Conservation (phyloP, 2,888 invertebrate genomes). For the Sylvicola fuscatus region DNA sequence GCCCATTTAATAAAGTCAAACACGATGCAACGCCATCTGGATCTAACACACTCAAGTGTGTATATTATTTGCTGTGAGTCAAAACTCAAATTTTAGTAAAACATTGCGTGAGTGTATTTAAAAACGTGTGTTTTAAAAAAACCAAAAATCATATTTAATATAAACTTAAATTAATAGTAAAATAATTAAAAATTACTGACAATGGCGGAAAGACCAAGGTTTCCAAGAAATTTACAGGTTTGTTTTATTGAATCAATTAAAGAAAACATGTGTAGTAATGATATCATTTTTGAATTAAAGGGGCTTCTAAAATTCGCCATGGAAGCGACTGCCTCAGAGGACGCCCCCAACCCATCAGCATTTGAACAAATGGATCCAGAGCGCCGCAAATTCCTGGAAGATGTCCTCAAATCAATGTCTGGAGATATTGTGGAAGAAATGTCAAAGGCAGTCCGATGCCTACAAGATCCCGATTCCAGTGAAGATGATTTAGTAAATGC, state of each 20-base stretch:
- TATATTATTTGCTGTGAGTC: too few species aligned
- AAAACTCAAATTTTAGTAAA: too few species aligned
- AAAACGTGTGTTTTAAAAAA: too few species aligned
- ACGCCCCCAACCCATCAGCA: conserved; percentile 28
- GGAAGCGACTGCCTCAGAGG: conserved; percentile 40
- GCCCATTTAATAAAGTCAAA: too few species aligned
- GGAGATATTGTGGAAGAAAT: conserved; percentile 48
- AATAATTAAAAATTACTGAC: too few species aligned
- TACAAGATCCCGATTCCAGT: conserved; percentile 29
- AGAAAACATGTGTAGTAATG: background rate
- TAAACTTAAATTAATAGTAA: too few species aligned
- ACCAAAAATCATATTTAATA: too few species aligned
- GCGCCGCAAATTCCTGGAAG: conserved; percentile 47
- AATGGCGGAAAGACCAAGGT: too few species aligned
- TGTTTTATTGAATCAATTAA: background rate
- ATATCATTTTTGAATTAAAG: conserved; percentile 26
- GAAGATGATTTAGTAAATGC: conserved; percentile 37
- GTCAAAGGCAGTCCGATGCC: conserved; percentile 33
- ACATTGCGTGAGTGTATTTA: too few species aligned
- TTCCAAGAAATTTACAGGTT: conserved; percentile 2
- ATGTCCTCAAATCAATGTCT: conserved; percentile 47
- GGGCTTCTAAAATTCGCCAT: conserved; percentile 48
- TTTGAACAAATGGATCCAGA: conserved; percentile 41
- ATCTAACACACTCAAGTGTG: too few species aligned
- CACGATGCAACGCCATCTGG: too few species aligned